A percentile compares a stretch with the other conserved stretches of the same genome.
Conservation (phyloP, 2,888 invertebrate genomes). For the Schrankia costaestrigalis region DNA sequence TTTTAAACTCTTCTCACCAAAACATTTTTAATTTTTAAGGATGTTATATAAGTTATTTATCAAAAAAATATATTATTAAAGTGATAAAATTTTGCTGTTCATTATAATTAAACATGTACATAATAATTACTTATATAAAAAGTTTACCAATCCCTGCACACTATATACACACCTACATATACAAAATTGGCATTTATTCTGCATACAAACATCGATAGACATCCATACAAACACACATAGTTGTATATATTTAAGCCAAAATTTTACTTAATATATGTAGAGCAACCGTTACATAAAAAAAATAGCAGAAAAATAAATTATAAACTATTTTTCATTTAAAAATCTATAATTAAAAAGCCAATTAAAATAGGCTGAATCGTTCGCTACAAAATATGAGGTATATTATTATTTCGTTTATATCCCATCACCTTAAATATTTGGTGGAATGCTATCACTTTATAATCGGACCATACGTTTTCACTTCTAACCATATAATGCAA, state of each 20-base stretch:
- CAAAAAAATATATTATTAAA: background rate
- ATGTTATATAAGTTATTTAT: background rate
- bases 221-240: slow-evolving; percentile 22
- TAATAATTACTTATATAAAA: slow-evolving; percentile 11
- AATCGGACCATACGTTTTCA: slow-evolving; percentile 15
- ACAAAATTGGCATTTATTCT: slow-evolving; percentile 43
- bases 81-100: too few relatives aligned
- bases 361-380: slow-evolving; percentile 51
- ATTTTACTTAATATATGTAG: slow-evolving; percentile 32
- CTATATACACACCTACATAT: slow-evolving; percentile 41
- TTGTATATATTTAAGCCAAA: slow-evolving; percentile 35
- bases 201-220: slow-evolving; percentile 35
- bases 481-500: slow-evolving; percentile 17
- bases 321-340: slow-evolving; percentile 34
- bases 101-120: background rate
- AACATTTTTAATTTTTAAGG: too few relatives aligned
- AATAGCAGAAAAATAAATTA: slow-evolving; percentile 32
- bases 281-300: slow-evolving; percentile 31
- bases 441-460: slow-evolving; percentile 45
- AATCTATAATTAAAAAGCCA: slow-evolving; percentile 43
- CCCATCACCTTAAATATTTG: slow-evolving; percentile 35
- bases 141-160: slow-evolving; percentile 54
- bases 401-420: slow-evolving; percentile 48
- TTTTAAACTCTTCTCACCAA: too few relatives aligned
- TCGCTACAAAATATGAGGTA: slow-evolving; percentile 76